Conservation (phyloP, 2,888 invertebrate genomes). For the Molorchus minor region DNA sequence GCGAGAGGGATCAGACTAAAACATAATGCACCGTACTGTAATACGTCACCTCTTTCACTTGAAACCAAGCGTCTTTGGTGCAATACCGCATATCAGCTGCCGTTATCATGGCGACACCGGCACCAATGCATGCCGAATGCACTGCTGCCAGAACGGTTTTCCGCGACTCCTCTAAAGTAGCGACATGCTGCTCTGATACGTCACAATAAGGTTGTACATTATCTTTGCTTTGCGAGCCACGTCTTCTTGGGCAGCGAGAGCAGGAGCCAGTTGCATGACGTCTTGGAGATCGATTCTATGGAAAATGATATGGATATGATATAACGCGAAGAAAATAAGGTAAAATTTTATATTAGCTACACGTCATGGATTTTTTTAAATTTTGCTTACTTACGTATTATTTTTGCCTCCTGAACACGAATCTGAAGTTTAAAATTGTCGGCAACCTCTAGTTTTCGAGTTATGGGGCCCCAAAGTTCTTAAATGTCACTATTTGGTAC, state of each 20-base stretch:
- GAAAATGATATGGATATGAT: too few species aligned
- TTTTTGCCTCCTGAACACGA: too few species aligned
- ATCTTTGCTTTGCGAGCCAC: conserved; percentile 78
- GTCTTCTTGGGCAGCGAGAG: conserved; percentile 74
- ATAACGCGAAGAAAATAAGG: too few species aligned
- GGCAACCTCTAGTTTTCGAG: too few species aligned
- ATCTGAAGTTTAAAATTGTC: too few species aligned
- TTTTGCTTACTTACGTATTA: too few species aligned
- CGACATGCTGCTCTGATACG: conserved; percentile 82
- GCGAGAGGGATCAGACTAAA: not conserved
- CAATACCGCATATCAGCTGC: conserved; percentile 92
- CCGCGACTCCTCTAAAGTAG: conserved; percentile 82
- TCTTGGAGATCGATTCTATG: conserved; percentile 79
- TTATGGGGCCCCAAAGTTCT: too few species aligned
- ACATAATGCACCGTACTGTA: not conserved
- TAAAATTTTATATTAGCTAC: too few species aligned
- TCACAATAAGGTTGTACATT: conserved; percentile 70
- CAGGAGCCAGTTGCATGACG: conserved; percentile 67
- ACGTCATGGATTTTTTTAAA: too few species aligned
- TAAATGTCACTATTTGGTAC: too few species aligned
- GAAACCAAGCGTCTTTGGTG: conserved; percentile 89
- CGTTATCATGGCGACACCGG: conserved; percentile 86
- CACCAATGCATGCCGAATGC: conserved; percentile 92
- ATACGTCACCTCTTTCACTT: conserved; percentile 80
- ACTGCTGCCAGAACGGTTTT: conserved; percentile 92